Percentiles rank a stretch among this genome's conserved stretches.
Evolutionary conservation across 2,797 vertebrate species (phyloP).

Genomic region (Pseudochirops cupreus): DNA sequence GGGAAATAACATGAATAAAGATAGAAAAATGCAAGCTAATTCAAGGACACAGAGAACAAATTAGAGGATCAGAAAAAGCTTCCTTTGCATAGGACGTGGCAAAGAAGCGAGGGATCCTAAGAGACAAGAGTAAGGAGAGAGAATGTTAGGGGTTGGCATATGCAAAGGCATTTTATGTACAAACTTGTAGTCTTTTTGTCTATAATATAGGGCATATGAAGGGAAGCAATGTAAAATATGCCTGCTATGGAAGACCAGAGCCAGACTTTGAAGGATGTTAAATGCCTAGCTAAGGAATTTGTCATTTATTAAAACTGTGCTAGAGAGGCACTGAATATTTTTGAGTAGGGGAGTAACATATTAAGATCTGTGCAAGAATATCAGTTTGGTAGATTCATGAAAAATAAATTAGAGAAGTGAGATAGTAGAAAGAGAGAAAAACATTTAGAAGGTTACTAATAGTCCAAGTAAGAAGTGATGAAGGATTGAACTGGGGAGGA

Average conservation of each 20-base stretch:
- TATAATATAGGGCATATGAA: background rate
- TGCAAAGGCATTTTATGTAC: background rate
- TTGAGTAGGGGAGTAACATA: background rate
- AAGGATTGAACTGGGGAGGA: background rate
- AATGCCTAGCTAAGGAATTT: background rate
- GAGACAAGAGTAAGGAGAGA: background rate
- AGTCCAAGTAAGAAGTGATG: background rate
- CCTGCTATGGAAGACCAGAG: background rate
- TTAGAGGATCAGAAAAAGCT: background rate
- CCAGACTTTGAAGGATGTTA: background rate
- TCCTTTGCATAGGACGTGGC: background rate
- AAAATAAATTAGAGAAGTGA: background rate
- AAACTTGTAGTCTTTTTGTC: background rate
- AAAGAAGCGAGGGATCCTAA: background rate
- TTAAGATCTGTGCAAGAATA: background rate
- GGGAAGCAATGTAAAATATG: background rate
- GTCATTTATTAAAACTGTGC: background rate
- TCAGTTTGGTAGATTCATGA: background rate
- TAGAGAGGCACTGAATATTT: background rate
- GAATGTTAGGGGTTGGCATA: background rate
- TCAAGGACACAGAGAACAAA: background rate
- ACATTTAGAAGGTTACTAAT: background rate
- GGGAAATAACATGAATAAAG: background rate
- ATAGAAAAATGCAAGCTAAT: background rate
- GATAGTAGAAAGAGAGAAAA: background rate